Conservation (phyloP, 2,888 invertebrate genomes). For the Sepiola atlantica region DNA sequence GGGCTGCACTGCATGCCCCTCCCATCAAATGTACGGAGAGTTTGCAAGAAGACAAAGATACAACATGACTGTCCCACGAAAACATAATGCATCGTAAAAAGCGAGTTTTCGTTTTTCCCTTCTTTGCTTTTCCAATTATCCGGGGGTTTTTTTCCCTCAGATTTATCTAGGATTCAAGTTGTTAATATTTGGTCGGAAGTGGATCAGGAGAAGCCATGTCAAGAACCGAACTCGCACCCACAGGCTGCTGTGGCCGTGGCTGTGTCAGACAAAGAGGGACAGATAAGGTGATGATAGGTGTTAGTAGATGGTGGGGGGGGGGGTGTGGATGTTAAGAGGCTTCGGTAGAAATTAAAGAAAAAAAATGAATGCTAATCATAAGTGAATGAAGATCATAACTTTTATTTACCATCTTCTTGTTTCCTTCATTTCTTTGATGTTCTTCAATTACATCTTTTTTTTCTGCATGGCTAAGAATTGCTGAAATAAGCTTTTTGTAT, state of each 20-base stretch:
- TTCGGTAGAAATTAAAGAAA: background rate
- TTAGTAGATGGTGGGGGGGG: background rate
- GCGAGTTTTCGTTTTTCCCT: background rate
- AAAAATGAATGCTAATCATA: background rate
- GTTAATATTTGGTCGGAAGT: slow-evolving; percentile 8
- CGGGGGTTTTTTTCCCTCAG: background rate
- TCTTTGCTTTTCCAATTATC: slow-evolving; percentile 1
- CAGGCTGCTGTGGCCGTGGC: background rate
- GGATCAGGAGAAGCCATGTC: background rate
- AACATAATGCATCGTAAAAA: background rate
- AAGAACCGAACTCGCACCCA: background rate
- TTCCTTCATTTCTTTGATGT: background rate
- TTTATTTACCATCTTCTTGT: background rate
- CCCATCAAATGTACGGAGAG: background rate
- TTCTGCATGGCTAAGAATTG: background rate
- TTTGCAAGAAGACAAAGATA: background rate
- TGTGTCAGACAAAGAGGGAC: background rate
- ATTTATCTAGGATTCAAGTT: background rate
- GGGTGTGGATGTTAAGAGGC: background rate
- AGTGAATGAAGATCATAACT: background rate
- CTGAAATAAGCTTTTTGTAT: too few relatives aligned
- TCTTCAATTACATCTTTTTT: background rate
- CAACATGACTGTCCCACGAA: background rate
- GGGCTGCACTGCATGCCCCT: background rate
- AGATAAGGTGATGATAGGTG: background rate